Conservation (phyloP, 2,113 vertebrate genomes). For the Sula dactylatra region DNA sequence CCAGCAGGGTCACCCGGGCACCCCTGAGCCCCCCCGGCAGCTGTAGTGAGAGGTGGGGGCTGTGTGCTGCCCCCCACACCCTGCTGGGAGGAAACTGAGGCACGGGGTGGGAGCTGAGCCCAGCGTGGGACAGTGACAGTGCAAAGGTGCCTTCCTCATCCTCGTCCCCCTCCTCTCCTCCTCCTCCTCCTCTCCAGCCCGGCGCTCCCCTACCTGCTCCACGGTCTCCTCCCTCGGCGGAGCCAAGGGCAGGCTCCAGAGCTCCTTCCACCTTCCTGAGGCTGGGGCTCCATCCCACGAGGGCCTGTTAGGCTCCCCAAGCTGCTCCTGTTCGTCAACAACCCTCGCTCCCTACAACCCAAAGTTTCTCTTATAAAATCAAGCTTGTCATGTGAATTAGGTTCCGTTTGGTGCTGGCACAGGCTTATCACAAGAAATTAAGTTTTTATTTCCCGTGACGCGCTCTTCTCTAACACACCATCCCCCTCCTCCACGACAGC, state of each 20-base stretch:
- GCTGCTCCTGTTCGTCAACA: neutral
- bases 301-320: no score
- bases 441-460: neutral
- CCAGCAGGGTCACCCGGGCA: neutral
- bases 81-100: neutral
- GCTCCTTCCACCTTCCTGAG: neutral
- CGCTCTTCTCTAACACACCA: accelerated
- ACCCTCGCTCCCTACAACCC: neutral
- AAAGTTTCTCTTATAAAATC: no score
- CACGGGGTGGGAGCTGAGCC: no score
- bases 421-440: accelerated
- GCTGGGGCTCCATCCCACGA: accelerated
- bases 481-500: accelerated
- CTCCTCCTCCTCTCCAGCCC: no score
- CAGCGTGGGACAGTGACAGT: no score
- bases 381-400: accelerated
- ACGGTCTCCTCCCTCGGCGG: neutral
- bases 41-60: neutral
- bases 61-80: no score
- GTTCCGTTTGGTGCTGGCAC: accelerated
- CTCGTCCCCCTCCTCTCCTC: no score
- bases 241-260: neutral
- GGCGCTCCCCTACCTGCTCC: neutral
- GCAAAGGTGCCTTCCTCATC: neutral
- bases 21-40: neutral